Conservation (phyloP, 1,140 invertebrate species). For the Apis cerana region DNA sequence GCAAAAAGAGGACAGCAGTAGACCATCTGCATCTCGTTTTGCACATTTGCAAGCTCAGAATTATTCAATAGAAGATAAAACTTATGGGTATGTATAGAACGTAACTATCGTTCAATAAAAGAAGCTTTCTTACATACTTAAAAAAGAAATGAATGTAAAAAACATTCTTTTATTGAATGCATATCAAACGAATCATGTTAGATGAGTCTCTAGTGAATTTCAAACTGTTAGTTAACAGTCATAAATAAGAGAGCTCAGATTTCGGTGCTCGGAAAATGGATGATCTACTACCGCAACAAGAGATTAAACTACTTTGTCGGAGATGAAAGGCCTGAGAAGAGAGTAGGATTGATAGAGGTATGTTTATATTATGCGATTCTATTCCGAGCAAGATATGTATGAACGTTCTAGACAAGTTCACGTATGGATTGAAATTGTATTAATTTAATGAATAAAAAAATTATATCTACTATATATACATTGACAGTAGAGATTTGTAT, state of each 20-base stretch:
- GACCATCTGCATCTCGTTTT: conserved; percentile 87
- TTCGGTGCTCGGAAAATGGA: conserved; percentile 62
- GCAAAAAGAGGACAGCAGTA: conserved; percentile 89
- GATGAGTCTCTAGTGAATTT: conserved; percentile 65
- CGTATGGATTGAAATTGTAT: conserved; percentile 1
- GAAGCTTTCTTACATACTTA: conserved; percentile 52
- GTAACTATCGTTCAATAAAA: conserved; percentile 45
- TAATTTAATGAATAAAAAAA: conserved; percentile 4
- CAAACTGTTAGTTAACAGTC: conserved; percentile 67
- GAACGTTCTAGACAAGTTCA: conserved; percentile 49
- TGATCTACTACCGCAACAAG: conserved; percentile 63
- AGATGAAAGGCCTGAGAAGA: conserved; percentile 60
- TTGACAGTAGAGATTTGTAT: background rate
- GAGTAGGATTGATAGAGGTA: conserved; percentile 65
- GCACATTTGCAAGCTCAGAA: conserved; percentile 92
- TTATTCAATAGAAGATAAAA: conserved; percentile 99
- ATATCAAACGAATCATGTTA: conserved; percentile 48
- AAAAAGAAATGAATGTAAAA: conserved; percentile 28
- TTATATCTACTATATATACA: background rate
- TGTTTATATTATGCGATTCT: conserved; percentile 65
- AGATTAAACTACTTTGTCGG: conserved; percentile 63
- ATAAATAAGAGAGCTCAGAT: conserved; percentile 62
- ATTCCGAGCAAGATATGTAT: conserved; percentile 26
- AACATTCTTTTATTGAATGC: conserved; percentile 54
- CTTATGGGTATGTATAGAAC: conserved; percentile 85